Percentiles rank a stretch among this genome's conserved stretches.
Conservation (phyloP, 53 echinoderm and acorn worm species). For the Holothuria scabra region DNA sequence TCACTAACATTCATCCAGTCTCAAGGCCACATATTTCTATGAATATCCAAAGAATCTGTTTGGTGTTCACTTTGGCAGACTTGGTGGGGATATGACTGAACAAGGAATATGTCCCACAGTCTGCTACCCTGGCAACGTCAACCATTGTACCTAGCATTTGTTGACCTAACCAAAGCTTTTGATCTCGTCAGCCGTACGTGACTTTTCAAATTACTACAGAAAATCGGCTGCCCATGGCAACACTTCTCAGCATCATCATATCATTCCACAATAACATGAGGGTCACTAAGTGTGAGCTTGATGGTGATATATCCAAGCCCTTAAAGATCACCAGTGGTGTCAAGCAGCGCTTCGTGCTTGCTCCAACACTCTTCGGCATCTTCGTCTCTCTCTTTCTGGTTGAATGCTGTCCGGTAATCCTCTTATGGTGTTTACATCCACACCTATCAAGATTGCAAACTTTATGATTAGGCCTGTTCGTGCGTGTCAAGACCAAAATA, state of each 20-base stretch:
- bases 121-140: too few relatives aligned
- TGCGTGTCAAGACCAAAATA: constrained; percentile 52
- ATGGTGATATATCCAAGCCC: constrained; percentile 46
- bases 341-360: constrained; percentile 72
- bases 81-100: too few relatives aligned
- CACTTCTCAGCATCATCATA: constrained; percentile 28
- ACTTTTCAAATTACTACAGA: constrained; percentile 43
- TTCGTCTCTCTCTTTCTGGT: constrained; percentile 65
- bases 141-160: constrained; percentile 13
- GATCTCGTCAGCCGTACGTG: constrained; percentile 54
- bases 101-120: too few relatives aligned
- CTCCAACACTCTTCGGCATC: constrained; percentile 71
- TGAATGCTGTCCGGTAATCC: constrained; percentile 40
- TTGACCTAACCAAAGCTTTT: constrained; percentile 56
- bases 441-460: constrained; percentile 52
- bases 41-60: too few relatives aligned
- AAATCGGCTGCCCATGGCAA: constrained; percentile 57
- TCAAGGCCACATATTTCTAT: too few relatives aligned
- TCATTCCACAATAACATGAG: constrained; percentile 59
- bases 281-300: constrained; percentile 41
- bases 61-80: too few relatives aligned
- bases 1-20: too few relatives aligned
- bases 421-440: constrained; percentile 58
- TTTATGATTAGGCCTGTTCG: constrained; percentile 56
- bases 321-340: constrained; percentile 58